Conservation (phyloP, 2,113 vertebrate species). For the Sorex fumeus region DNA sequence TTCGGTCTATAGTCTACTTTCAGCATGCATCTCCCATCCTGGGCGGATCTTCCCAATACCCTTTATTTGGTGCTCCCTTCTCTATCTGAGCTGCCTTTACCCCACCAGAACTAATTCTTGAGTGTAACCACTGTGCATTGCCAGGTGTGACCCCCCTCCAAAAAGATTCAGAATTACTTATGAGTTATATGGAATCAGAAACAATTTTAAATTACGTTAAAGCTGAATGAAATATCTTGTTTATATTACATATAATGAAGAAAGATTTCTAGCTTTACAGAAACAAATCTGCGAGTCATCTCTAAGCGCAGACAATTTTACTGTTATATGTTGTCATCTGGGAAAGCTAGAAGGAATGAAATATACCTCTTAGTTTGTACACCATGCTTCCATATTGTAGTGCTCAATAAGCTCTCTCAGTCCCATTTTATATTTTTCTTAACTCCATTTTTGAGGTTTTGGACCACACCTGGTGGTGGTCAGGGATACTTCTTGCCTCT, state of each 20-base stretch:
- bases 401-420: background rate
- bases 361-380: background rate
- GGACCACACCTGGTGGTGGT: too few species aligned
- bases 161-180: conserved; percentile 71
- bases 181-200: conserved; percentile 70
- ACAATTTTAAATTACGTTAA: conserved; percentile 73
- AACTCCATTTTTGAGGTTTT: too few species aligned
- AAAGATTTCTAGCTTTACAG: conserved; percentile 44
- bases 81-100: too few species aligned
- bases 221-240: conserved; percentile 47
- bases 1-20: too few species aligned
- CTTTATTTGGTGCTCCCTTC: too few species aligned
- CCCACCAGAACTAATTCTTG: too few species aligned
- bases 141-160: too few species aligned
- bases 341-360: conserved; percentile 43
- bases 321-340: conserved; percentile 64
- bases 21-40: too few species aligned
- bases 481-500: too few species aligned
- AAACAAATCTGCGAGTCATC: conserved; percentile 27
- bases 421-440: background rate
- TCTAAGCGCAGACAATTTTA: background rate
- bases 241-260: conserved; percentile 58
- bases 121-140: too few species aligned
- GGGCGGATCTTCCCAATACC: too few species aligned
- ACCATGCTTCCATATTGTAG: background rate